Evolutionary conservation across 2,888 invertebrate genomes (phyloP), one percentile per base, ranked within the genome.

Genomic region (Scaptomyza caliginosa): DNA sequence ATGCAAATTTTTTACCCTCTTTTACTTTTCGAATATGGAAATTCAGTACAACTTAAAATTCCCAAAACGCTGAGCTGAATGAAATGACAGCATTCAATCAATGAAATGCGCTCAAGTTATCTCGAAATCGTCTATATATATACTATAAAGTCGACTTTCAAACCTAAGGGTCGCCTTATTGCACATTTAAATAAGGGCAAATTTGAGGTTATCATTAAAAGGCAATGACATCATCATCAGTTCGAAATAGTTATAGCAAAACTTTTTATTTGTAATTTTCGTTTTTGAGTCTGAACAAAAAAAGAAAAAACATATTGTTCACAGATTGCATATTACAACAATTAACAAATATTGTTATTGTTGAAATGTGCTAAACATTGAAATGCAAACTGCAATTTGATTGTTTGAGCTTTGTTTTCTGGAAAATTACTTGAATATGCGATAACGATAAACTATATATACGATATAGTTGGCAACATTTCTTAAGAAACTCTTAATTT

Each of bases 361-460:
- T 19, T 32, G 52, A 52, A 40, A 52, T 52, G 52, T 52, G 46
- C 42, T 32, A 19, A 45, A 48, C 16, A 36, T 56, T 46, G 19
- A 24, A 46, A 42, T 51, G 3, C 46, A 30, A 51, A 42, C 42
- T n/a, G 36, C 40, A 23, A 50, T 57, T 66, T 56, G 66, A 71
- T 57, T 50, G 36, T 36, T 45, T 23, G 32, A 28, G 42, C 21
- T 32, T 28, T 39, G 1, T 30, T 13, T 63, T 59, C 36, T 66
- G 80, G 78, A 79, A 79, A 77, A 72, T 60, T 71, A 77, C 77
- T 68, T 65, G 55, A 71, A 57, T 58, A 39, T 7, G 69, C 70
- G 69, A 69, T 70, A 64, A 68, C 55, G 51, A n/a, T n/a, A n/a
- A n/a, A n/a, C n/a, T n/a, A n/a, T n/a, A n/a, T n/a, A n/a, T n/a